Conservation (phyloP, 2,888 invertebrate species). For the Leptopilina syphax region DNA sequence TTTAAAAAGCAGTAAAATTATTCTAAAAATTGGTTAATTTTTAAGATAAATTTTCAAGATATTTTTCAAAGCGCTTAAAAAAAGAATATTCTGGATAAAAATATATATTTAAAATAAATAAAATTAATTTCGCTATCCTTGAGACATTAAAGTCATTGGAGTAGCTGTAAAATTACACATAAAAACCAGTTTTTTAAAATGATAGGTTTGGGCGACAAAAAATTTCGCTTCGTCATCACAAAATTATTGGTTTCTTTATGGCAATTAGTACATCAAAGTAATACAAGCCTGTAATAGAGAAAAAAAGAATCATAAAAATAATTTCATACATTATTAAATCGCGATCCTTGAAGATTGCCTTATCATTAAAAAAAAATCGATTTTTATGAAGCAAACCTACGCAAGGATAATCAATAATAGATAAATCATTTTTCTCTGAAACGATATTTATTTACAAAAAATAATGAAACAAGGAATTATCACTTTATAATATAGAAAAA, state of each 20-base stretch:
- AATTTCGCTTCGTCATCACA: background rate
- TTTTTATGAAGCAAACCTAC: constrained; percentile 1
- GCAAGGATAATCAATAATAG: constrained; percentile 1
- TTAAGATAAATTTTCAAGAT: too few species aligned
- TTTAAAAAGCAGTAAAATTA: too few species aligned
- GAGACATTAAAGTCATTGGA: background rate
- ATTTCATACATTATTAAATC: too few species aligned
- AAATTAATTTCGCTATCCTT: background rate
- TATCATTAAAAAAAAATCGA: background rate
- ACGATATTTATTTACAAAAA: background rate
- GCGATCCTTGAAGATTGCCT: background rate
- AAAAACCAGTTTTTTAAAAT: constrained; percentile 1
- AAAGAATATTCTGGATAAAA: too few species aligned
- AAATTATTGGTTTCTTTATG: constrained; percentile 1
- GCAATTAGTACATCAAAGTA: background rate
- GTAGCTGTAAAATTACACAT: background rate
- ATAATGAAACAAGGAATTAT: background rate
- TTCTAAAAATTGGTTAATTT: too few species aligned
- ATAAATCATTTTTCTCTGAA: background rate
- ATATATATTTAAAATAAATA: too few species aligned
- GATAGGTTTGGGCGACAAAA: background rate
- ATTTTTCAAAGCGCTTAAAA: too few species aligned
- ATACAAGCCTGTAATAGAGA: too few species aligned
- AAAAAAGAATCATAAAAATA: too few species aligned
- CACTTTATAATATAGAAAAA: background rate